Evolutionary conservation across 2,888 invertebrate genomes (phyloP).

Genomic region (Chrysopilus asiliformis): DNA sequence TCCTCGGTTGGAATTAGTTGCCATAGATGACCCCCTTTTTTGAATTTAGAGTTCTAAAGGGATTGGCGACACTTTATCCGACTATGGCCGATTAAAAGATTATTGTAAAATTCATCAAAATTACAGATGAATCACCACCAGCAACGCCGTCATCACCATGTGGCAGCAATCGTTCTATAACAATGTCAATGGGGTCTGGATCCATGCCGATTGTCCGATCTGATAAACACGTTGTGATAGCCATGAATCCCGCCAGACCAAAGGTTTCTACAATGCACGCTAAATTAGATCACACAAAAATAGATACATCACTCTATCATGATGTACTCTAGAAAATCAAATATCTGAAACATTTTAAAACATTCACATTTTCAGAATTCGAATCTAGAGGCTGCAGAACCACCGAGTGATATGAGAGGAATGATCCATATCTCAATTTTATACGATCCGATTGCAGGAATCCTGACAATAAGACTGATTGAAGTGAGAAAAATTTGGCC

Average conservation of each 20-base stretch:
- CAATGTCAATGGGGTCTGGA: constrained; percentile 30
- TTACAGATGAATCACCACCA: constrained; percentile 34
- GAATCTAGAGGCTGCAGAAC: constrained; percentile 17
- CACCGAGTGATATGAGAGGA: constrained; percentile 42
- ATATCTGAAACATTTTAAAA: not conserved
- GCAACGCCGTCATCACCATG: constrained; percentile 37
- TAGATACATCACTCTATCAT: constrained; percentile 44
- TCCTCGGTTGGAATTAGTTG: too few relatives aligned
- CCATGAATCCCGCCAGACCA: constrained; percentile 37
- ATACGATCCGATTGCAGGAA: constrained; percentile 48
- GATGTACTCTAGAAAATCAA: constrained; percentile 27
- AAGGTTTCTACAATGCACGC: constrained; percentile 47
- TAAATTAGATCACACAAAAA: constrained; percentile 49
- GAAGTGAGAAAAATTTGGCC: constrained; percentile 37
- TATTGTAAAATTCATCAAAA: too few relatives aligned
- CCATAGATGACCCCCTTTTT: too few relatives aligned
- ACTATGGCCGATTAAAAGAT: too few relatives aligned
- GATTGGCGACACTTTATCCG: too few relatives aligned
- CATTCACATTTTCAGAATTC: not conserved
- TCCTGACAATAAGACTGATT: constrained; percentile 48
- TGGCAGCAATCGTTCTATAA: constrained; percentile 34
- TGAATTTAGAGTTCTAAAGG: too few relatives aligned
- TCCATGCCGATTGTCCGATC: constrained; percentile 36
- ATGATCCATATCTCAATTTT: constrained; percentile 46
- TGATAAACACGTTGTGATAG: constrained; percentile 43